Evolutionary conservation across 2,888 invertebrate genomes (phyloP).

Genomic region (Shargacucullia verbasci): DNA sequence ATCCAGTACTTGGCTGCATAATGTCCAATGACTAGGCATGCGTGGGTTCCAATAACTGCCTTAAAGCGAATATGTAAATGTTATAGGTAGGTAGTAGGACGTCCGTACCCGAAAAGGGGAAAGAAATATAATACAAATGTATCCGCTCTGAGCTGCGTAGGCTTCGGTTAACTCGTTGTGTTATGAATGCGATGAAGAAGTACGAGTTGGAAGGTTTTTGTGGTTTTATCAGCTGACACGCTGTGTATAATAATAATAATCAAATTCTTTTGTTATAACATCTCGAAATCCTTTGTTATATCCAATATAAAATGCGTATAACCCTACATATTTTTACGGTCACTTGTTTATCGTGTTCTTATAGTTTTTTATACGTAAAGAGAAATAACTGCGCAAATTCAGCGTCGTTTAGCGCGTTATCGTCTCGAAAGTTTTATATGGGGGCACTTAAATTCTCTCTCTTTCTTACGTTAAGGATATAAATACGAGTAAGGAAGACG

Average conservation of each 20-base stretch:
- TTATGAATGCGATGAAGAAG: too few species aligned
- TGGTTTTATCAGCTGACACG: constrained; percentile 37
- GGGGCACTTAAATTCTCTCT: constrained; percentile 54
- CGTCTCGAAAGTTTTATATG: constrained; percentile 61
- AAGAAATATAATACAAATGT: constrained; percentile 82
- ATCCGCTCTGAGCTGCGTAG: constrained; percentile 80
- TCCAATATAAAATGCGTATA: constrained; percentile 20
- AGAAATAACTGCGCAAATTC: constrained; percentile 58
- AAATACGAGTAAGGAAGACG: constrained; percentile 59
- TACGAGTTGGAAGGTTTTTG: constrained; percentile 41
- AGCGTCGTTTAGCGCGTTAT: constrained; percentile 54
- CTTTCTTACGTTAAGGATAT: constrained; percentile 54
- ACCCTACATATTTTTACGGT: constrained; percentile 29
- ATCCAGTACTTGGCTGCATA: constrained; percentile 46
- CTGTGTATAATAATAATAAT: constrained; percentile 36
- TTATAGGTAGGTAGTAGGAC: constrained; percentile 78
- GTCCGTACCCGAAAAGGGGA: constrained; percentile 85
- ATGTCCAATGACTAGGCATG: constrained; percentile 47
- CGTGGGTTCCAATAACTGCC: constrained; percentile 74
- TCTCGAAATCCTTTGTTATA: constrained; percentile 43
- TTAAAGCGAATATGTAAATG: constrained; percentile 80
- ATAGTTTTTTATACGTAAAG: constrained; percentile 30
- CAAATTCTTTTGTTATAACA: constrained; percentile 44
- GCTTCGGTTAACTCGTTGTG: constrained; percentile 64
- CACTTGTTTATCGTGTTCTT: constrained; percentile 35